Conservation (phyloP, 2,888 invertebrate genomes). For the Sipha maydis region DNA sequence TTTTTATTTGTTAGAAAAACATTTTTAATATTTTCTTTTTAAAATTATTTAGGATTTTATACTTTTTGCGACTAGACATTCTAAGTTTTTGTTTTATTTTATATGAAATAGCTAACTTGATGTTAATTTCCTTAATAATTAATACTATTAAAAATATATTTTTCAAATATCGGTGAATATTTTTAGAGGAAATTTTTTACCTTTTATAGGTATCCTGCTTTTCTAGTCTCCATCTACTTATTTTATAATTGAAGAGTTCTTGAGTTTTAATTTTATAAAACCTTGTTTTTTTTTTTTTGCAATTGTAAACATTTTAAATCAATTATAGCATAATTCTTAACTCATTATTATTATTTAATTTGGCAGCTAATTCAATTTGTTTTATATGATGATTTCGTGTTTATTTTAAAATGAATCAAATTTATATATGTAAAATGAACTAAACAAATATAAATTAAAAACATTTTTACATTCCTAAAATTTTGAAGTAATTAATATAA, state of each 20-base stretch:
- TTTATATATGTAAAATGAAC: neutral
- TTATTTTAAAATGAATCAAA: neutral
- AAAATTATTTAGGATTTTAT: conserved; percentile 1
- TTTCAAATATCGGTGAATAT: conserved; percentile 1
- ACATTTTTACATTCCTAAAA: conserved; percentile 22
- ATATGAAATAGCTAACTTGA: conserved; percentile 6
- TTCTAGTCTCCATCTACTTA: conserved; percentile 57
- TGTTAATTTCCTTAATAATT: neutral
- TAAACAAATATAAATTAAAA: neutral
- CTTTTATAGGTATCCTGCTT: conserved; percentile 12
- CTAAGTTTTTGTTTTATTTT: conserved; percentile 35
- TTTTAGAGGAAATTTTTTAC: neutral
- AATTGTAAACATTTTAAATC: neutral
- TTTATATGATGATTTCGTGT: neutral
- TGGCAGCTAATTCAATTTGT: neutral
- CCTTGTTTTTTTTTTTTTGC: neutral
- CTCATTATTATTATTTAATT: neutral
- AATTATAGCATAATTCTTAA: neutral
- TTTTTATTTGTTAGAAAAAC: conserved; percentile 19
- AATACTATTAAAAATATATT: conserved; percentile 17
- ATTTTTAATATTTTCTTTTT: neutral
- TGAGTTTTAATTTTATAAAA: neutral
- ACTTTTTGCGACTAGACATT: neutral
- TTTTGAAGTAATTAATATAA: neutral
- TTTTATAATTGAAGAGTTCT: neutral